Percentiles rank a stretch among this genome's conserved stretches.
Evolutionary conservation across 2,888 invertebrate genomes (phyloP).

Genomic region (Andricus curvator): DNA sequence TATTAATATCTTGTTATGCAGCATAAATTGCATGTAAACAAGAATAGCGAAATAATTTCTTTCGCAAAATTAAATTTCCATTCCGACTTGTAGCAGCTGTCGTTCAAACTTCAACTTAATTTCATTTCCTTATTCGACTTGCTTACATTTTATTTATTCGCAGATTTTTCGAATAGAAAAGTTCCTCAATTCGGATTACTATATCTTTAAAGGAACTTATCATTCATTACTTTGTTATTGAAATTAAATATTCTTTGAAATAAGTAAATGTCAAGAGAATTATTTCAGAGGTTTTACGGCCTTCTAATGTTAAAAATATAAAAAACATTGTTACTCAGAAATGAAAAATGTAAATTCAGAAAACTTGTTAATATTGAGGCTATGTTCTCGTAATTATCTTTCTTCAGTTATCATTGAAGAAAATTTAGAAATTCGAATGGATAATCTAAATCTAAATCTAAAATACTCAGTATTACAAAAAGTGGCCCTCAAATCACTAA

Average conservation of each 20-base stretch:
- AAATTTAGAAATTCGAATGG: too few relatives aligned
- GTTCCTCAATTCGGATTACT: background rate
- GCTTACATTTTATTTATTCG: background rate
- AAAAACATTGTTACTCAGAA: too few relatives aligned
- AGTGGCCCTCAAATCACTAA: too few relatives aligned
- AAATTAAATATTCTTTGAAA: background rate
- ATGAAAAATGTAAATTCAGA: too few relatives aligned
- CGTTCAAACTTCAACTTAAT: slow-evolving; percentile 5
- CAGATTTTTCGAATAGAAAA: background rate
- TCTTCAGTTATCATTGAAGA: too few relatives aligned
- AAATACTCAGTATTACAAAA: too few relatives aligned
- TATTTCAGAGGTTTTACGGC: too few relatives aligned
- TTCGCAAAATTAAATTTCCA: background rate
- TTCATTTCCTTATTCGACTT: background rate
- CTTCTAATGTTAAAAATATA: too few relatives aligned
- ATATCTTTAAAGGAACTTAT: background rate
- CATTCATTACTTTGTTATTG: background rate
- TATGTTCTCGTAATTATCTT: too few relatives aligned
- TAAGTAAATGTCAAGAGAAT: too few relatives aligned
- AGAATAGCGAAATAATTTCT: background rate
- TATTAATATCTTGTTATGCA: background rate
- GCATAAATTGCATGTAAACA: background rate
- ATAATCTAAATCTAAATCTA: too few relatives aligned
- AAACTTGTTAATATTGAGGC: too few relatives aligned
- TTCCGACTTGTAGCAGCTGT: background rate